These are phyloP conservation scores for Leptodactylus fuscus DNA, from an alignment of 2,113 vertebrate species.

Conservation along the genomic window DNA sequence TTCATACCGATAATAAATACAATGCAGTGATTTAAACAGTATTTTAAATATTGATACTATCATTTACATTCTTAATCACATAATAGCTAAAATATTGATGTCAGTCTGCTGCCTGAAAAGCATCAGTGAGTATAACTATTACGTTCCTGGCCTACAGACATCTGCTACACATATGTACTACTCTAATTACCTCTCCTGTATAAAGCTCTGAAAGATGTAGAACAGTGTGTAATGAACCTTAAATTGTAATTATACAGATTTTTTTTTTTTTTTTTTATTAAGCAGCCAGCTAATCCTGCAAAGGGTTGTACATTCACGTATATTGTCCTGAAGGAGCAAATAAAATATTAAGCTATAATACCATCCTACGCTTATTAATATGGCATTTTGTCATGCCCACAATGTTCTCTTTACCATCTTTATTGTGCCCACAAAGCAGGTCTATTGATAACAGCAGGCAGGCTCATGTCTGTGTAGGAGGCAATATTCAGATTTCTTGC, in stretches of 20 bases:
- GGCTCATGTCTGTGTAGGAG: background rate
- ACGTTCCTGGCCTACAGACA: too few relatives aligned
- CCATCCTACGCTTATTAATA: background rate
- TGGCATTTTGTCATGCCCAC: background rate
- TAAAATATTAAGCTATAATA: background rate
- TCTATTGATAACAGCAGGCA: constrained; percentile 4
- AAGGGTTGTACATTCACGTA: background rate
- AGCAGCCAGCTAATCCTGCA: background rate
- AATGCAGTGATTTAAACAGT: too few relatives aligned
- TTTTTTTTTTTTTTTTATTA: background rate
- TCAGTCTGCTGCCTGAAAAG: too few relatives aligned
- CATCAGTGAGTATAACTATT: too few relatives aligned
- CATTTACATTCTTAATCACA: too few relatives aligned
- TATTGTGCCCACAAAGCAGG: background rate
- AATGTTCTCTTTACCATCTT: background rate
- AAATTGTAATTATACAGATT: background rate
- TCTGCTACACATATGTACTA: too few relatives aligned
- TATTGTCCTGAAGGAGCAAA: background rate
- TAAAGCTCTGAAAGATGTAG: background rate
- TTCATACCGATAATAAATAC: background rate
- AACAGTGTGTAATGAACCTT: background rate
- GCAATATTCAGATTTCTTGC: background rate
- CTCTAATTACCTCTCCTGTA: too few relatives aligned
- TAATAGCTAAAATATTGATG: too few relatives aligned
- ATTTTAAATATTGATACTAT: too few relatives aligned